Conservation (phyloP, 2,113 vertebrate species). For the Haemorhous mexicanus region DNA sequence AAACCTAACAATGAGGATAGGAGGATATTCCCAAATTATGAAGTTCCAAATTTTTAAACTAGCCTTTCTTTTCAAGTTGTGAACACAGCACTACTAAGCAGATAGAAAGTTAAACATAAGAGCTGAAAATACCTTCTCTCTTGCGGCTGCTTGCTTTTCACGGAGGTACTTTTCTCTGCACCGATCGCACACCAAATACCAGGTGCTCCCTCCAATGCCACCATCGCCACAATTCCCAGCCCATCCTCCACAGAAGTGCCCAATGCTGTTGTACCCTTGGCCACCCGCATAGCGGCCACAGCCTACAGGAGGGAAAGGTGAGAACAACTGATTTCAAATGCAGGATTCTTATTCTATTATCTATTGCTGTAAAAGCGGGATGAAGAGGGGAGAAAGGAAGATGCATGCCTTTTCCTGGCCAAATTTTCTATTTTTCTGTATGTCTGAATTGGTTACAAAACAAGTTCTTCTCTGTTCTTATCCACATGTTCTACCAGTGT, state of each 20-base stretch:
- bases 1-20: background rate
- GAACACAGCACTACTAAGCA: background rate
- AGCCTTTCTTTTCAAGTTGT: background rate
- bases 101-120: background rate
- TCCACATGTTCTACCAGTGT: background rate
- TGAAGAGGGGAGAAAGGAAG: background rate
- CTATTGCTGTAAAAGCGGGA: background rate
- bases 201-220: slow-evolving; percentile 97
- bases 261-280: slow-evolving; percentile 98
- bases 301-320: slow-evolving; percentile 66
- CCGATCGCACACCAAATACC: slow-evolving; percentile 97
- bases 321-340: background rate
- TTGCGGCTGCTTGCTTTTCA: slow-evolving; percentile 94
- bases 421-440: background rate
- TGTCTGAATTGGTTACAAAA: background rate
- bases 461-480: too few relatives aligned
- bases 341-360: background rate
- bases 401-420: background rate
- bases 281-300: slow-evolving; percentile 97
- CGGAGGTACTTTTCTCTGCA: slow-evolving; percentile 97
- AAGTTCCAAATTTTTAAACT: background rate
- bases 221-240: slow-evolving; percentile 98
- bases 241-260: slow-evolving; percentile 98
- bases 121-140: slow-evolving; percentile 87
- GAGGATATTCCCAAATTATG: background rate